phyloP scores from a whole-genome alignment of 2,888 invertebrate species.

The Sesia bembeciformis region DNA sequence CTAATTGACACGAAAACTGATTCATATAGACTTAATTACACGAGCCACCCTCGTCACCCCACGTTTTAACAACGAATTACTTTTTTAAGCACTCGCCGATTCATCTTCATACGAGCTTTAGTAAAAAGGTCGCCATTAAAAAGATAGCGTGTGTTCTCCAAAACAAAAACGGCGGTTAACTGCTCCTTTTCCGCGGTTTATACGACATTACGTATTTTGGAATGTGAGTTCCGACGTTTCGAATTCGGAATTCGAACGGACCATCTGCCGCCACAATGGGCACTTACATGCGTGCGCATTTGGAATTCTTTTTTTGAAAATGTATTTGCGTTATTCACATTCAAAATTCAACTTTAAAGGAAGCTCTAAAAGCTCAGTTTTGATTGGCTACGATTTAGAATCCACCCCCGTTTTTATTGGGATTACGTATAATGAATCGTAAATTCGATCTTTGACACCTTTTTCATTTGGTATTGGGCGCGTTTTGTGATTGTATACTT shows the following conservation, averaged over 20 bases:
- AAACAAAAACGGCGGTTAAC: conserved; percentile 5
- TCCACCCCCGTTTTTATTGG: conserved; percentile 54
- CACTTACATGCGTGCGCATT: conserved; percentile 62
- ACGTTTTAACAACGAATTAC: conserved; percentile 25
- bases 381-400: background rate
- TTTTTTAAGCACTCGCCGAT: conserved; percentile 25
- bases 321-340: conserved; percentile 16
- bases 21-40: conserved; percentile 36
- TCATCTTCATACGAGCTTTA: conserved; percentile 26
- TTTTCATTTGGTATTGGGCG: conserved; percentile 67
- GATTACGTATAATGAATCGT: conserved; percentile 74
- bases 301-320: conserved; percentile 55
- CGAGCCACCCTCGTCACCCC: conserved; percentile 17
- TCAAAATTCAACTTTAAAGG: conserved; percentile 4
- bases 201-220: conserved; percentile 10
- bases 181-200: background rate
- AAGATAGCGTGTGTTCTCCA: conserved; percentile 8
- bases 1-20: conserved; percentile 35
- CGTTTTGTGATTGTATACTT: conserved; percentile 11
- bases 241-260: conserved; percentile 35
- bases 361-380: too few species aligned
- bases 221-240: conserved; percentile 26
- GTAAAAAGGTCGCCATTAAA: conserved; percentile 20
- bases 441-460: conserved; percentile 75
- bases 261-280: conserved; percentile 71